phyloP scores from a whole-genome alignment of 23 tunicate genomes.

The Halocynthia aurantium region DNA sequence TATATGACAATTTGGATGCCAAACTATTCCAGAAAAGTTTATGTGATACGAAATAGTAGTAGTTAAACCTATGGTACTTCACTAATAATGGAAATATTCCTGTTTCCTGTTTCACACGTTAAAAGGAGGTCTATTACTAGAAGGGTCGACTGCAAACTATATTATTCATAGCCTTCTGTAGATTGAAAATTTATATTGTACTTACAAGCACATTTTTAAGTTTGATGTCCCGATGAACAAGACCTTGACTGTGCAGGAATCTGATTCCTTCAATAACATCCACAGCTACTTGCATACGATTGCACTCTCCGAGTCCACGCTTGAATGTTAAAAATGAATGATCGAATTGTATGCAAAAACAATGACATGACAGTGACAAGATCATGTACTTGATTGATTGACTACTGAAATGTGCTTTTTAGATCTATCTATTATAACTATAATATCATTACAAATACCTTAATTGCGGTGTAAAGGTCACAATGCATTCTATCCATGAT shows the following conservation, averaged over 20 bases:
- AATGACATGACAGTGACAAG: not conserved
- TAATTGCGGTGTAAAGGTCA: constrained; percentile 52
- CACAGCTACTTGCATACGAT: constrained; percentile 51
- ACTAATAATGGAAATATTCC: too few species aligned
- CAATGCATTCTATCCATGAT: constrained; percentile 71
- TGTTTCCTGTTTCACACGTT: too few species aligned
- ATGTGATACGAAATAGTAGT: too few species aligned
- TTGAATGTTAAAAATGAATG: not conserved
- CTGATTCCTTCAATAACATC: constrained; percentile 79
- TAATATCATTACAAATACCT: constrained; percentile 8
- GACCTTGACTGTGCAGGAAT: constrained; percentile 69
- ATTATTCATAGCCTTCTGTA: too few species aligned
- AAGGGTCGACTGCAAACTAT: too few species aligned
- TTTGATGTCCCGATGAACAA: constrained; percentile 80
- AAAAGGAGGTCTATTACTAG: too few species aligned
- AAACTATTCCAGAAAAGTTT: too few species aligned
- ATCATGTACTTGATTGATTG: not conserved
- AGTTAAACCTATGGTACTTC: too few species aligned
- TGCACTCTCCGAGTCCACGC: constrained; percentile 39
- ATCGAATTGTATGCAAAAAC: not conserved
- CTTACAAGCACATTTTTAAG: constrained; percentile 65
- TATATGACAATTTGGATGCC: too few species aligned
- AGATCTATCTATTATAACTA: not conserved
- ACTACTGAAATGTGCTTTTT: not conserved
- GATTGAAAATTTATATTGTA: not conserved